Evolutionary conservation across 2,888 invertebrate genomes (phyloP).

Genomic region (Drosophila colorata): DNA sequence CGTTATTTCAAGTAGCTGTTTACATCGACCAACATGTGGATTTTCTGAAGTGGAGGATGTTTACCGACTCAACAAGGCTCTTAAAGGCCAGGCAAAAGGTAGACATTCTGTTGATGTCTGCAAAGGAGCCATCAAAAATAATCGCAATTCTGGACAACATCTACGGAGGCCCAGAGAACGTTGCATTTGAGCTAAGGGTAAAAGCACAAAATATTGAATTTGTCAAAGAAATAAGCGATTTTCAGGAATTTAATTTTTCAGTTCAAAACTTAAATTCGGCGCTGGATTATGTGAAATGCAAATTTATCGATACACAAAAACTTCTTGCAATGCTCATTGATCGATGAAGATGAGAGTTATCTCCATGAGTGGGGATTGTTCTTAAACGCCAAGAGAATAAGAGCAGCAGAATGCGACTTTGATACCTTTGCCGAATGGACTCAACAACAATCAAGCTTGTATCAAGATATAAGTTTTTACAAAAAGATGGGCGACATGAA

Average conservation of each 20-base stretch:
- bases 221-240: too few species aligned
- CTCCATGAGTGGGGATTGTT: too few species aligned
- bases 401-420: too few species aligned
- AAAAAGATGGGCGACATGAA: too few species aligned
- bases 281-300: background rate
- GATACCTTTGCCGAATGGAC: too few species aligned
- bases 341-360: too few species aligned
- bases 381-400: too few species aligned
- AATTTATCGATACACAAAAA: background rate
- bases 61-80: conserved; percentile 1
- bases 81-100: background rate
- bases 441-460: too few species aligned
- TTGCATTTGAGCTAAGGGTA: background rate
- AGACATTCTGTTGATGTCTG: background rate
- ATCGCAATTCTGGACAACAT: background rate
- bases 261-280: background rate
- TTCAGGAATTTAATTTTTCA: background rate
- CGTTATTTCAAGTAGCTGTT: background rate
- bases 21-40: background rate
- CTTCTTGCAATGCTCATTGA: too few species aligned
- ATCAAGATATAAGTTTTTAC: too few species aligned
- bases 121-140: background rate
- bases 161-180: background rate
- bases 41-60: background rate
- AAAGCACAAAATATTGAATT: too few species aligned